These are phyloP conservation scores for Oophaga pumilio DNA, from an alignment of 2,113 vertebrate species.

Conservation along the genomic window DNA sequence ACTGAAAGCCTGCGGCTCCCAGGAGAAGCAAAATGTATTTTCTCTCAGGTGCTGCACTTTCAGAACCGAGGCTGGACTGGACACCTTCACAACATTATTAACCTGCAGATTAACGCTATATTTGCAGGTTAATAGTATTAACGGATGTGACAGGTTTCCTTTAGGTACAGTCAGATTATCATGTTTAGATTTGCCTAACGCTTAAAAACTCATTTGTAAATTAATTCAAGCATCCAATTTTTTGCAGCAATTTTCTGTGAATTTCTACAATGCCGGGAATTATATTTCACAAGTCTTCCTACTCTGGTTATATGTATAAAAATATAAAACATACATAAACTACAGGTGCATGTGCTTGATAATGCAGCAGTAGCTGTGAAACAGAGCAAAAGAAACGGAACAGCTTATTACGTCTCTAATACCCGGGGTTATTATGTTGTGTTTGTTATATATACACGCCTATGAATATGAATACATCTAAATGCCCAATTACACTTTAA, in stretches of 20 bases:
- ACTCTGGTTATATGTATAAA: not conserved
- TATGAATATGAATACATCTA: slow-evolving; percentile 40
- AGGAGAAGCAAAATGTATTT: too few relatives aligned
- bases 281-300: not conserved
- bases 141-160: too few relatives aligned
- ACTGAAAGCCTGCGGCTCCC: too few relatives aligned
- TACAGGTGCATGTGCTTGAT: slow-evolving; percentile 21
- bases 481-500: slow-evolving; percentile 49
- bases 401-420: slow-evolving; percentile 2
- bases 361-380: not conserved
- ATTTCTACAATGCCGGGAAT: not conserved
- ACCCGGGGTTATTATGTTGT: slow-evolving; percentile 22
- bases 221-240: not conserved
- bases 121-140: too few relatives aligned
- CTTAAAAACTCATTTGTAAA: not conserved
- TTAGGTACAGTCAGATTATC: not conserved
- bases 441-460: slow-evolving; percentile 18
- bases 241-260: not conserved
- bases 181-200: not conserved
- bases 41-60: too few relatives aligned
- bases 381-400: not conserved
- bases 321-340: not conserved
- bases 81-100: too few relatives aligned
- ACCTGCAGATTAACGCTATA: too few relatives aligned
- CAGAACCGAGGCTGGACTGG: too few relatives aligned